A percentile compares a stretch with the other conserved stretches of the same genome.
Evolutionary conservation across 2,888 invertebrate species (phyloP).

Genomic region (Griposia aprilina): DNA sequence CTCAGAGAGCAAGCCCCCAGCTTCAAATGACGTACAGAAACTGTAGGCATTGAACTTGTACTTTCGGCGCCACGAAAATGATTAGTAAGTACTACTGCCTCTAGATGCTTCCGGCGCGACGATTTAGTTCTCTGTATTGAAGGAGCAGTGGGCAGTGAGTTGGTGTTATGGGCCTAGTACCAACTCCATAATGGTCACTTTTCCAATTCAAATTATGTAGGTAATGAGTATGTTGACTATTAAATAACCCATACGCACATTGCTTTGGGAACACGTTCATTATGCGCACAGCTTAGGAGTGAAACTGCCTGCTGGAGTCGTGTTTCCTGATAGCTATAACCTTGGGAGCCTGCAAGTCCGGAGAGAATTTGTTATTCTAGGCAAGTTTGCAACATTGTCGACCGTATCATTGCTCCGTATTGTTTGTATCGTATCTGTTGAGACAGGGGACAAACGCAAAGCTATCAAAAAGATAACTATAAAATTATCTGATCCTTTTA

Average conservation of each 20-base stretch:
- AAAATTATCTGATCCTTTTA: too few relatives aligned
- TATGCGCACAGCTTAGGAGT: not conserved
- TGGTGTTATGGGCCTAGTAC: not conserved
- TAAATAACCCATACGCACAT: not conserved
- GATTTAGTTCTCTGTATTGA: not conserved
- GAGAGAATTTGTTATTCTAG: too few relatives aligned
- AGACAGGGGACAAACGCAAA: too few relatives aligned
- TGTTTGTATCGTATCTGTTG: too few relatives aligned
- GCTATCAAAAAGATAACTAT: too few relatives aligned
- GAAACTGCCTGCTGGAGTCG: not conserved
- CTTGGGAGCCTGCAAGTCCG: too few relatives aligned
- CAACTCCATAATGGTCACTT: not conserved
- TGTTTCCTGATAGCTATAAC: too few relatives aligned
- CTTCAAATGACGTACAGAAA: not conserved
- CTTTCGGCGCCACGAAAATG: not conserved
- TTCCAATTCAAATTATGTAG: not conserved
- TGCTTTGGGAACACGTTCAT: not conserved
- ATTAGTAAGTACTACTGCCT: not conserved
- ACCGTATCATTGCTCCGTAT: too few relatives aligned
- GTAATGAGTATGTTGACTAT: not conserved
- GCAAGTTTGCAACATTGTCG: too few relatives aligned
- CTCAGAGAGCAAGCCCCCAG: too few relatives aligned
- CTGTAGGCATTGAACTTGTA: not conserved
- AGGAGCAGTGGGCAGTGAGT: not conserved
- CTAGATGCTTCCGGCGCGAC: not conserved